Conservation (phyloP, 2,113 vertebrate species). For the Turnix velox region DNA sequence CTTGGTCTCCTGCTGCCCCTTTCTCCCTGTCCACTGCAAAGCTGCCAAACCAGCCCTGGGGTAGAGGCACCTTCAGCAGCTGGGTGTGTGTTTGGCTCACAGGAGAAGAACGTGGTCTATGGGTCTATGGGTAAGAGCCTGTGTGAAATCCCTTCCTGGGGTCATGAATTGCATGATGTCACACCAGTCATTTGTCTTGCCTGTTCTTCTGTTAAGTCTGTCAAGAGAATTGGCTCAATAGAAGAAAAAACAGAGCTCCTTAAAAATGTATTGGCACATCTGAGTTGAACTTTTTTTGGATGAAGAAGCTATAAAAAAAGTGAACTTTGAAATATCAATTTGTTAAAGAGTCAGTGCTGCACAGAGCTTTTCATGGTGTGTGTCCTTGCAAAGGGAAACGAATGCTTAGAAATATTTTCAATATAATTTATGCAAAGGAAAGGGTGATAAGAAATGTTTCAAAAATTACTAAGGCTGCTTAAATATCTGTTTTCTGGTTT, state of each 20-base stretch:
- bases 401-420: neutral
- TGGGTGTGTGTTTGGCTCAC: neutral
- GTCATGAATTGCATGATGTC: neutral
- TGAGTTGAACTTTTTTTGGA: neutral
- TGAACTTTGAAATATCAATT: neutral
- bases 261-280: neutral
- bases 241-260: neutral
- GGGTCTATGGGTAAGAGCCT: no score
- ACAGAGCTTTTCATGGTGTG: neutral
- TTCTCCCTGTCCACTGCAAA: neutral
- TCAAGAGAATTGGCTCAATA: neutral
- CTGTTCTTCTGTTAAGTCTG: neutral
- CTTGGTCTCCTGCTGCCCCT: neutral
- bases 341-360: neutral
- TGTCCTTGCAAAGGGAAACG: neutral
- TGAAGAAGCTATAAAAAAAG: neutral
- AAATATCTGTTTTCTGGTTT: neutral
- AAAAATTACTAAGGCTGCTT: neutral
- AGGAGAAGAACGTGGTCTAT: neutral
- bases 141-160: neutral
- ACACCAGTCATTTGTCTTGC: neutral
- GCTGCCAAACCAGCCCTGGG: neutral
- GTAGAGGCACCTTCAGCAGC: neutral
- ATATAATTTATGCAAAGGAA: neutral
- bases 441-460: neutral